Evolutionary conservation across 2,888 invertebrate species (phyloP).

Genomic region (Hirtodrosophila histrioides): DNA sequence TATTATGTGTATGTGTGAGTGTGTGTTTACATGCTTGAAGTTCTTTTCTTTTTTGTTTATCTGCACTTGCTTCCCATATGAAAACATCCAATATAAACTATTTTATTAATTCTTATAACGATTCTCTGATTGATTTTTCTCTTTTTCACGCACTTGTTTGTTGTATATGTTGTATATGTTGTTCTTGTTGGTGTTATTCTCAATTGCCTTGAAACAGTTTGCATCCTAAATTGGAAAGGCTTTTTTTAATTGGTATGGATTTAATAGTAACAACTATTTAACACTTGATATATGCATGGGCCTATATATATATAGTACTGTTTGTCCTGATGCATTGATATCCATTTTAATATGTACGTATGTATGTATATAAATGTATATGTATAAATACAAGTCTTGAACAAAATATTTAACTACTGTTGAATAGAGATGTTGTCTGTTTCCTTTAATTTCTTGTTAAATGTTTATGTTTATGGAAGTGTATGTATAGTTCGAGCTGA

Average conservation of each 20-base stretch:
- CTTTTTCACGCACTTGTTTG: constrained; percentile 14
- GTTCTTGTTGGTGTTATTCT: constrained; percentile 28
- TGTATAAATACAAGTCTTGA: constrained; percentile 20
- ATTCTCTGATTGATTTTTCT: constrained; percentile 40
- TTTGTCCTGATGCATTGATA: constrained; percentile 49
- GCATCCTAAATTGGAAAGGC: constrained; percentile 7
- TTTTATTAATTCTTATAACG: constrained; percentile 52
- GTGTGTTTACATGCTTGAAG: constrained; percentile 22
- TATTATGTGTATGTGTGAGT: constrained; percentile 23
- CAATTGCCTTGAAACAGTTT: constrained; percentile 18
- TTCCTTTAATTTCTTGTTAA: constrained; percentile 14
- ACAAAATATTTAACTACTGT: constrained; percentile 36
- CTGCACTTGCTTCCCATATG: constrained; percentile 38
- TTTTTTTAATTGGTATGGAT: constrained; percentile 14
- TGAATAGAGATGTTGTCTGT: constrained; percentile 7
- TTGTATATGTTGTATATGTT: constrained; percentile 14
- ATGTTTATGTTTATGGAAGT: constrained; percentile 22
- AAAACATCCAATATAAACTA: constrained; percentile 74
- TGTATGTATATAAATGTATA: constrained; percentile 24
- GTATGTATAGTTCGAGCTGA: constrained; percentile 27
- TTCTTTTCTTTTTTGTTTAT: constrained; percentile 15
- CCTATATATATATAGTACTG: constrained; percentile 28
- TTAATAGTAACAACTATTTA: constrained; percentile 74
- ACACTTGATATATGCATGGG: constrained; percentile 66
- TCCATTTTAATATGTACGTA: constrained; percentile 51